phyloP scores from a whole-genome alignment of 64 coral and sea anemone genomes.

The Pachyseris speciosa region DNA sequence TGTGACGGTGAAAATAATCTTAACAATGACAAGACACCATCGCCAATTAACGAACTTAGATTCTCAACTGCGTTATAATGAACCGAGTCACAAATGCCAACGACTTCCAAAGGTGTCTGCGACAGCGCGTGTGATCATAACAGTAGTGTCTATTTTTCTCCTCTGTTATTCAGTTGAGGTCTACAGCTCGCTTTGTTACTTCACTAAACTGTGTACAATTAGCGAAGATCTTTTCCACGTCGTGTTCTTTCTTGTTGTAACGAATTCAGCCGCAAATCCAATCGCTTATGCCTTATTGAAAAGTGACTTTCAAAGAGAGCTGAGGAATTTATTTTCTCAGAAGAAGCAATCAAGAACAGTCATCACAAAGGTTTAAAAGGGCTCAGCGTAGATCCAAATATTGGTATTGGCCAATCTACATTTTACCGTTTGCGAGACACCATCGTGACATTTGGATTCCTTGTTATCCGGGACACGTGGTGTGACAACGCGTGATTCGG shows the following conservation, averaged over 20 bases:
- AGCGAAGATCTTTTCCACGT: not conserved
- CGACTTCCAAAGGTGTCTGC: not conserved
- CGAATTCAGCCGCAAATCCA: slow-evolving; percentile 19
- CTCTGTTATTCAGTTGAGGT: slow-evolving; percentile 13
- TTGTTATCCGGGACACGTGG: no score
- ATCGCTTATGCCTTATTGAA: slow-evolving; percentile 35
- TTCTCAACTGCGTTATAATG: slow-evolving; percentile 3
- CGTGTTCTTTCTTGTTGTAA: slow-evolving; percentile 20
- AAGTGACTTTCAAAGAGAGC: slow-evolving; percentile 21
- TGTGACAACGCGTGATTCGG: no score
- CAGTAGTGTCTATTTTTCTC: slow-evolving; percentile 8
- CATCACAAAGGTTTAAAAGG: not conserved
- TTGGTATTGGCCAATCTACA: no score
- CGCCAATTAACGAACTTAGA: not conserved
- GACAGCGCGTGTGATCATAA: not conserved
- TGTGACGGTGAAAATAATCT: not conserved
- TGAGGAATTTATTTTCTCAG: not conserved
- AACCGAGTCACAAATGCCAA: not conserved
- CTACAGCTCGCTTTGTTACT: slow-evolving; percentile 13
- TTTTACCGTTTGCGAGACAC: no score
- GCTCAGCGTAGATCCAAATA: no score
- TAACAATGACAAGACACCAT: not conserved
- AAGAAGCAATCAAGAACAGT: not conserved
- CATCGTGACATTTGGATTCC: no score
- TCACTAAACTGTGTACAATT: not conserved